phyloP scores from a whole-genome alignment of 2,888 invertebrate species.

The Drosophila austrosaltans region DNA sequence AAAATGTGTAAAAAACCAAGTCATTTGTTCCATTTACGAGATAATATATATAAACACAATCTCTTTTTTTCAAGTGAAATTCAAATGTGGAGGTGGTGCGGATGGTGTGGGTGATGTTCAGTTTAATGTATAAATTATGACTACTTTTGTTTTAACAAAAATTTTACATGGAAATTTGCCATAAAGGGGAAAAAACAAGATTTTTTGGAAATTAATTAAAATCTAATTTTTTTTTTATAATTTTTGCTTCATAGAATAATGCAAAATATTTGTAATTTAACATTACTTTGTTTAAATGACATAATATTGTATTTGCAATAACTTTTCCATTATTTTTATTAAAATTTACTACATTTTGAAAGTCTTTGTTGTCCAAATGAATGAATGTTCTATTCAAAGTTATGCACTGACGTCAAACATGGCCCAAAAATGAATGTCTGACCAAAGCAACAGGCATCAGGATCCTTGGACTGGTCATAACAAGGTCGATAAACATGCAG shows the following conservation, averaged over 20 bases:
- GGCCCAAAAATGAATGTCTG: not conserved
- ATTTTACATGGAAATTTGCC: not conserved
- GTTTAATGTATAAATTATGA: not conserved
- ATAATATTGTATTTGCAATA: too few species aligned
- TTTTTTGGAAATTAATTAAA: not conserved
- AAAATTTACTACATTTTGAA: not conserved
- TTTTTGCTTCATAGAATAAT: too few species aligned
- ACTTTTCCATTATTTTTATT: too few species aligned
- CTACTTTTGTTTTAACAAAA: not conserved
- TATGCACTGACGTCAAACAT: not conserved
- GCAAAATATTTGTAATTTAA: too few species aligned
- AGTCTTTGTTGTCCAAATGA: not conserved
- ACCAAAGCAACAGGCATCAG: not conserved
- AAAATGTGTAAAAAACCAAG: not conserved
- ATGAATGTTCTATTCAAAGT: not conserved
- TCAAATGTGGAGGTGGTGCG: not conserved
- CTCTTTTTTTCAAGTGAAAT: conserved; percentile 12
- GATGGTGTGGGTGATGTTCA: not conserved
- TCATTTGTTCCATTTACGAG: conserved; percentile 5
- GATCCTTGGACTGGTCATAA: conserved; percentile 12
- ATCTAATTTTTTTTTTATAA: too few species aligned
- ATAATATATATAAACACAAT: conserved; percentile 7
- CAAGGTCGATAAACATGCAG: conserved; percentile 32
- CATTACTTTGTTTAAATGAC: too few species aligned
- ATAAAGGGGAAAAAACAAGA: not conserved